Percentiles rank a stretch among this genome's conserved stretches.
Evolutionary conservation across 37 sponge, comb jelly and placozoan species (phyloP).

Genomic region (Eunapius fragilis): DNA sequence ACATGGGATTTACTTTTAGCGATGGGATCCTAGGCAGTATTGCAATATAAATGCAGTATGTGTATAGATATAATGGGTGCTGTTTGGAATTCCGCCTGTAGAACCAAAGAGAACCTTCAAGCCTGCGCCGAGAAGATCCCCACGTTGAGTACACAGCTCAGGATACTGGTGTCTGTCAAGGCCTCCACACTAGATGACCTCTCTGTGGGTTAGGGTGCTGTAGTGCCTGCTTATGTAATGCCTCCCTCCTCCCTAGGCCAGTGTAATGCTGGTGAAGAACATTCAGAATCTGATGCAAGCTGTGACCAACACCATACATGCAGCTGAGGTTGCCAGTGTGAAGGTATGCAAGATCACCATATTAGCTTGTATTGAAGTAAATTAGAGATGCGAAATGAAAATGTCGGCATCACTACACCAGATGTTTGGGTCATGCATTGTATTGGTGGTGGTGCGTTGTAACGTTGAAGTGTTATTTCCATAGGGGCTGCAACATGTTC

Average conservation of each 20-base stretch:
- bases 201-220: conserved; percentile 52
- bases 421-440: too few species aligned
- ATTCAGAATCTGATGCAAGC: conserved; percentile 90
- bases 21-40: neutral
- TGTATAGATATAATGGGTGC: too few species aligned
- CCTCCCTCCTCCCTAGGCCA: conserved; percentile 60
- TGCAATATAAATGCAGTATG: too few species aligned
- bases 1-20: too few species aligned
- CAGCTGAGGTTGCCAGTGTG: conserved; percentile 90
- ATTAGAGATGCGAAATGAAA: too few species aligned
- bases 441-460: too few species aligned
- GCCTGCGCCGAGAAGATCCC: conserved; percentile 89
- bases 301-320: conserved; percentile 80
- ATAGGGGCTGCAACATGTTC: neutral
- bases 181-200: conserved; percentile 76
- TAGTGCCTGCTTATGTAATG: neutral
- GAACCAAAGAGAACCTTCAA: conserved; percentile 65
- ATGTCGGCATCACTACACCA: too few species aligned
- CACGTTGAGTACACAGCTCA: conserved; percentile 83
- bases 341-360: conserved; percentile 49
- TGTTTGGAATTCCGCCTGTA: neutral
- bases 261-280: conserved; percentile 88
- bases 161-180: conserved; percentile 87
- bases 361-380: too few species aligned
- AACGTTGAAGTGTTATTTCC: neutral